Conservation (phyloP, 1,140 invertebrate species). For the Tribolium castaneum region DNA sequence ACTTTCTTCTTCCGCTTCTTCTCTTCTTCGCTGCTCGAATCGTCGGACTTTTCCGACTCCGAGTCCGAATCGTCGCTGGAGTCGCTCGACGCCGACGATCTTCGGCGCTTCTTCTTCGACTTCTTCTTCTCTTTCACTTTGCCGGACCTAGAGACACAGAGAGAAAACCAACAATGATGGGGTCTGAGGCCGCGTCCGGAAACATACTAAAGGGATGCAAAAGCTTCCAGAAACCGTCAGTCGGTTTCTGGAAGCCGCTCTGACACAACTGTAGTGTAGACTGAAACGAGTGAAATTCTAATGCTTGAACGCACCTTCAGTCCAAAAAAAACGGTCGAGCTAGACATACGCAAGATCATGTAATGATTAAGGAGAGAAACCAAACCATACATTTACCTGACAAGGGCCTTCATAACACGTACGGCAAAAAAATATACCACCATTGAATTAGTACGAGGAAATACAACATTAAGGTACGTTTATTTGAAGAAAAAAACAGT, state of each 20-base stretch:
- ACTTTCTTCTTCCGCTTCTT: slow-evolving; percentile 56
- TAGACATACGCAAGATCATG: slow-evolving; percentile 59
- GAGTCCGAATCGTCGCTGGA: slow-evolving; percentile 53
- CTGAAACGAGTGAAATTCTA: slow-evolving; percentile 47
- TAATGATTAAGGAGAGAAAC: slow-evolving; percentile 51
- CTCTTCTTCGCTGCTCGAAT: slow-evolving; percentile 57
- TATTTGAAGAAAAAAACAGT: slow-evolving; percentile 33
- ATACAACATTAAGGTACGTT: slow-evolving; percentile 43
- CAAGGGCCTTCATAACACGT: slow-evolving; percentile 57
- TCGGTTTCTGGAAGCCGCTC: neutral
- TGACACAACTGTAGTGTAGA: slow-evolving; percentile 2
- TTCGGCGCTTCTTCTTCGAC: slow-evolving; percentile 55
- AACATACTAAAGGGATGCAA: slow-evolving; percentile 19
- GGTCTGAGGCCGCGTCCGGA: neutral
- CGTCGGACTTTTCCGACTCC: slow-evolving; percentile 50
- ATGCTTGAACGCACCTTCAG: slow-evolving; percentile 60
- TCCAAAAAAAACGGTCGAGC: slow-evolving; percentile 55
- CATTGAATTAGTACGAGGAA: slow-evolving; percentile 59
- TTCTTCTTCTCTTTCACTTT: slow-evolving; percentile 61
- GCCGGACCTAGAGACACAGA: slow-evolving; percentile 52
- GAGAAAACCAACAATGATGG: neutral
- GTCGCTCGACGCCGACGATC: slow-evolving; percentile 44
- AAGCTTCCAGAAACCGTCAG: neutral
- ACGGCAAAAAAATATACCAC: slow-evolving; percentile 61
- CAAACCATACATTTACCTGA: slow-evolving; percentile 58